Base-by-base conservation (phyloP, 2,888 invertebrate genomes). In the Dryobotodes eremita region DNA sequence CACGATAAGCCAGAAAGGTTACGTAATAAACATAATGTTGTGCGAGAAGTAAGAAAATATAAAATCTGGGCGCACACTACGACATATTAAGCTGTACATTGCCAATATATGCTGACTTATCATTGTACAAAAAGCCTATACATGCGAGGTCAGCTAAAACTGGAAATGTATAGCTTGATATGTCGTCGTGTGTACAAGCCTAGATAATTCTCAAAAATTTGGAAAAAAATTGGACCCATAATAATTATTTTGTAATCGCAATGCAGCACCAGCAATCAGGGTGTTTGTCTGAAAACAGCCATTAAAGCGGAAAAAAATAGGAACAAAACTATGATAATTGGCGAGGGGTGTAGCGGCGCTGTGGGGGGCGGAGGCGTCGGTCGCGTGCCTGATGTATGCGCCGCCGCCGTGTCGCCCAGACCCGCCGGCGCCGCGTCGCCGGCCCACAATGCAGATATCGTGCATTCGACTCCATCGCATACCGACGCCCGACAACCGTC, bases 321-420 rank as follows among this genome's bases (percentile, higher is more conserved):
- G 91, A 93, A 92, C 91, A 92, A 92, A 92, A 92, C 94, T 92
- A 93, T 95, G 94, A 95, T 95, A 95, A 95, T 95, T 95, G 94
- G 92, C 88, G 88, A 90, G 90, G 90, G 89, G 88, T 85, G 86
- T 83, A 82, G 86, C 80, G 81, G 86, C 82, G 86, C 88, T 87
- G 77, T 81, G 83, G 82, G 81, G 74, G 71, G 48, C 90, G 81
- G 84, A 89, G 88, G 90, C 88, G 90, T 84, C 89, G 92, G 93
- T 96, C 94, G 96, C 96, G 95, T 96, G 96, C 92, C 93, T 96
- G 96, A 96, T 96, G 95, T 96, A 96, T 96, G 95, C 96, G 95
- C 95, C 96, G 96, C 96, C 95, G 94, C 94, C 95, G 93, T 94
- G 95, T 92, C 95, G 94, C 94, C 95, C 79, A 95, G 96, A 95